Conservation (phyloP, 2,113 vertebrate species). For the Coryphaenoides rupestris region DNA sequence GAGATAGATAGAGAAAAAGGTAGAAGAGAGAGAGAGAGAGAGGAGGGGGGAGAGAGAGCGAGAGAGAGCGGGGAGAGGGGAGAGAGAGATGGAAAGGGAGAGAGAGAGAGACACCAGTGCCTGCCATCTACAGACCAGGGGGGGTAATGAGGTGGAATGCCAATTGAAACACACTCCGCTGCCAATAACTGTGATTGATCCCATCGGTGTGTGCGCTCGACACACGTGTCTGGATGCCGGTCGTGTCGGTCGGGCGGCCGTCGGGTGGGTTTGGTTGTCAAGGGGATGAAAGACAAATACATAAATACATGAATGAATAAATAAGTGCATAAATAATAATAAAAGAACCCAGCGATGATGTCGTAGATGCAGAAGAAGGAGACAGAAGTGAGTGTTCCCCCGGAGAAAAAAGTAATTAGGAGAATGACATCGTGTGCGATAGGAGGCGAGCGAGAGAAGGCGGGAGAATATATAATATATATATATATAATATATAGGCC, state of each 20-base stretch:
- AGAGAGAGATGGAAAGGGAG: neutral
- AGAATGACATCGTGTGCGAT: neutral
- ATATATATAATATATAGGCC: too few relatives aligned
- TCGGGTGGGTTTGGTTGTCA: neutral
- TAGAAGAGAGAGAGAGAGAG: neutral
- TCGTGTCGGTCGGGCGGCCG: conserved; percentile 5
- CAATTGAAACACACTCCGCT: conserved; percentile 52
- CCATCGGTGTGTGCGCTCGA: conserved; percentile 43
- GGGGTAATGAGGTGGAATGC: conserved; percentile 66
- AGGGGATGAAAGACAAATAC: neutral
- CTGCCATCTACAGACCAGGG: conserved; percentile 31
- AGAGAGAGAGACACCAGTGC: conserved; percentile 31
- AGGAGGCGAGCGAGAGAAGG: neutral
- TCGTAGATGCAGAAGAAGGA: neutral
- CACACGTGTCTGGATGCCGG: conserved; percentile 29
- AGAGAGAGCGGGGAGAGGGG: neutral
- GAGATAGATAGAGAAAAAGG: too few relatives aligned
- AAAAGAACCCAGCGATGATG: neutral
- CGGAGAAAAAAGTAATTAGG: too few relatives aligned
- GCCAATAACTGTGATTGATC: conserved; percentile 64
- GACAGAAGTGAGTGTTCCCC: neutral
- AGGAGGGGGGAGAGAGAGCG: neutral
- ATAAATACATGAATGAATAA: neutral
- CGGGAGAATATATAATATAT: too few relatives aligned
- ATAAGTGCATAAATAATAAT: too few relatives aligned